Evolutionary conservation across 2,113 vertebrate genomes (phyloP).

Genomic region (Lepidothrix coronata): DNA sequence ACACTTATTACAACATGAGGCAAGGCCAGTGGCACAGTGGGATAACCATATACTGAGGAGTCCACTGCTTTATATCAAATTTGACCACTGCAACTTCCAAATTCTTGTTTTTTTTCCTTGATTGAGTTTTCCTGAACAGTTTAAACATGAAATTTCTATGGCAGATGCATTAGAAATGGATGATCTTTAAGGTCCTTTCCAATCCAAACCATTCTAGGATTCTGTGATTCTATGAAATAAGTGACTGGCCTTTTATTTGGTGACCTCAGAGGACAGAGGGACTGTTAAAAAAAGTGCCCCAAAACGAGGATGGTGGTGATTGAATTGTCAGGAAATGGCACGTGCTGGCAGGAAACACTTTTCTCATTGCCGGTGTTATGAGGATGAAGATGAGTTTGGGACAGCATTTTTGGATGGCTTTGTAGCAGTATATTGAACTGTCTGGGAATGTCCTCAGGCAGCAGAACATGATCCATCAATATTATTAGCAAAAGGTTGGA

Average conservation of each 20-base stretch:
- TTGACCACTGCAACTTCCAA: neutral
- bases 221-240: neutral
- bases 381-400: neutral
- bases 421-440: neutral
- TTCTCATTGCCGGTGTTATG: neutral
- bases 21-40: neutral
- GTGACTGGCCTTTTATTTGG: neutral
- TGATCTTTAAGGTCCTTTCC: neutral
- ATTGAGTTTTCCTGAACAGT: neutral
- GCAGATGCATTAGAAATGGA: neutral
- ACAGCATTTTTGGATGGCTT: neutral
- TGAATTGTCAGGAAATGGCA: neutral
- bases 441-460: neutral
- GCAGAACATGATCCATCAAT: neutral
- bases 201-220: neutral
- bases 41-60: neutral
- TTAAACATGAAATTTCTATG: neutral
- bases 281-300: neutral
- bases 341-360: neutral
- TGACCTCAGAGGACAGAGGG: neutral
- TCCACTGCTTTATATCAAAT: neutral
- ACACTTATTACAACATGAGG: neutral
- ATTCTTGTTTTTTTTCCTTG: neutral
- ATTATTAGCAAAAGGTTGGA: neutral
- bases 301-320: neutral